phyloP scores from a whole-genome alignment of 2,113 vertebrate species.

The Machaerirhynchus nigripectus region DNA sequence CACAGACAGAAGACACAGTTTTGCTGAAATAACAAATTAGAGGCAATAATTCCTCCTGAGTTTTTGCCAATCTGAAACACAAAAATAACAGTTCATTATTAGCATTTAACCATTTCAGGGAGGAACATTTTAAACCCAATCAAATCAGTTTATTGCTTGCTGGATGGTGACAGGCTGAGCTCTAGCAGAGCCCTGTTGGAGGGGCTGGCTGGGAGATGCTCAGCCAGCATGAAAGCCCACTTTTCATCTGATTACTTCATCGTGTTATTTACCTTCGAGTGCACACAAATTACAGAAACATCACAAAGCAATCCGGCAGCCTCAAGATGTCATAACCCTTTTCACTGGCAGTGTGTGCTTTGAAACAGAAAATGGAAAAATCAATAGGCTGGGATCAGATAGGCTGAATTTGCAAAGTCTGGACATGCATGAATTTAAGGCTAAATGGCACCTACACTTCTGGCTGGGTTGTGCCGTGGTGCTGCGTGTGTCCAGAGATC shows the following conservation, averaged over 20 bases:
- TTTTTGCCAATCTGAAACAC: not conserved
- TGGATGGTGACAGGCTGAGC: not conserved
- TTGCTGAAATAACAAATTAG: not conserved
- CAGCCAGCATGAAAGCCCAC: slow-evolving; percentile 18
- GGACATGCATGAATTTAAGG: not conserved
- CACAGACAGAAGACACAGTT: not conserved
- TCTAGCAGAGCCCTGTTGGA: not conserved
- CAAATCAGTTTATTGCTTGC: not conserved
- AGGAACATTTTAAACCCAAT: not conserved
- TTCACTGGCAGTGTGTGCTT: not conserved
- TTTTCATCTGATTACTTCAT: slow-evolving; percentile 33
- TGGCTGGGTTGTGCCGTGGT: not conserved
- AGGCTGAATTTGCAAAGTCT: slow-evolving; percentile 9
- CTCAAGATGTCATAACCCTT: slow-evolving; percentile 10
- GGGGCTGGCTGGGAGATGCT: not conserved
- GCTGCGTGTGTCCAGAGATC: not conserved
- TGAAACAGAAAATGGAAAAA: slow-evolving; percentile 49
- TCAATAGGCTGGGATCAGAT: slow-evolving; percentile 11
- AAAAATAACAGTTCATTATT: not conserved
- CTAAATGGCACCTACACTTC: not conserved
- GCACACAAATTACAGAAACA: slow-evolving; percentile 54
- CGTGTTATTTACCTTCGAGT: slow-evolving; percentile 31
- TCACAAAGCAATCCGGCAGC: slow-evolving; percentile 17
- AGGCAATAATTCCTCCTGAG: not conserved
- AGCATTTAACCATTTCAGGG: not conserved